A percentile compares a stretch with the other conserved stretches of the same genome.
These are phyloP conservation scores for Drosophila longiperda DNA, from an alignment of 2,888 invertebrate genomes.

Conservation along the genomic window DNA sequence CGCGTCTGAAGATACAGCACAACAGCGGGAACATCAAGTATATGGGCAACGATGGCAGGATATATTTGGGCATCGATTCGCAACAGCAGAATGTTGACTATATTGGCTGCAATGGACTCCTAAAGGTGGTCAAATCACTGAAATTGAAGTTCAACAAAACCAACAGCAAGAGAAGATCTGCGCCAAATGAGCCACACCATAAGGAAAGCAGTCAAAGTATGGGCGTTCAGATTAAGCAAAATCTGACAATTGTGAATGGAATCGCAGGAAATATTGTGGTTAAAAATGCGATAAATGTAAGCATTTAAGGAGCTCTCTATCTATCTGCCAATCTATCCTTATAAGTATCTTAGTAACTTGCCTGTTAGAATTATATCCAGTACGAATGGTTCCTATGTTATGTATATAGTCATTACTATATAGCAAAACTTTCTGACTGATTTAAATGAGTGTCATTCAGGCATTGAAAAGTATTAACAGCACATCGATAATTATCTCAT, in stretches of 20 bases:
- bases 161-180: constrained; percentile 22
- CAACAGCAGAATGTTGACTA: constrained; percentile 81
- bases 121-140: constrained; percentile 80
- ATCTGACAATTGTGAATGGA: constrained; percentile 72
- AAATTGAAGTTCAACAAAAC: constrained; percentile 54
- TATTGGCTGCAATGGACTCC: constrained; percentile 83
- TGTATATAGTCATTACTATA: constrained; percentile 36
- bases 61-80: constrained; percentile 83
- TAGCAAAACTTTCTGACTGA: constrained; percentile 53
- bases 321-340: constrained; percentile 33
- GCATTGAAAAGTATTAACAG: constrained; percentile 59
- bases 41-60: constrained; percentile 84
- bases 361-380: constrained; percentile 32
- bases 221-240: constrained; percentile 67
- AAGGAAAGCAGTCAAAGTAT: constrained; percentile 3
- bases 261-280: constrained; percentile 79
- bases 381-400: constrained; percentile 64
- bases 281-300: constrained; percentile 80
- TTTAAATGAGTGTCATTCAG: constrained; percentile 35
- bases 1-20: constrained; percentile 80
- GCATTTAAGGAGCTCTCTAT: constrained; percentile 54
- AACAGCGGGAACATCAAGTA: constrained; percentile 82
- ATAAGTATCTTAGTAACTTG: constrained; percentile 42
- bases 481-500: constrained; percentile 26
- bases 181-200: constrained; percentile 7